Conservation (phyloP, 2,113 vertebrate genomes). For the Phalacrocorax pelagicus region DNA sequence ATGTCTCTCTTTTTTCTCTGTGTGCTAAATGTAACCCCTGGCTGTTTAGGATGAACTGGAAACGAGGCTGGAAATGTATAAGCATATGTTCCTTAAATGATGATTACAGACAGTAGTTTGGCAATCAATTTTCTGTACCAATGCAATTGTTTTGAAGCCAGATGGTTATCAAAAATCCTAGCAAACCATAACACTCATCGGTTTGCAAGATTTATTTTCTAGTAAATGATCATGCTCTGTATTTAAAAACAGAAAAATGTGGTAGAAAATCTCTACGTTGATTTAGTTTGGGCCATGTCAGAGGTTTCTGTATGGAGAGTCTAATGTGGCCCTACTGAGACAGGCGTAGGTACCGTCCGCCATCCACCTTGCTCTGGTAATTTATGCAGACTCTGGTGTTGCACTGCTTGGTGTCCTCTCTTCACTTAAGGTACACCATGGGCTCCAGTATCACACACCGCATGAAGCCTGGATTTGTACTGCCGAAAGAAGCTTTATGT, state of each 20-base stretch:
- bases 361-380: neutral
- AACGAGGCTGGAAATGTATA: neutral
- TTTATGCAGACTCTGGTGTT: neutral
- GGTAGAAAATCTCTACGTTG: neutral
- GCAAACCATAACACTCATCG: neutral
- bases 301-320: neutral
- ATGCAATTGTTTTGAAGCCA: neutral
- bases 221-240: neutral
- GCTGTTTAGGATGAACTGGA: neutral
- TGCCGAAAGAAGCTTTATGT: neutral
- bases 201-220: neutral
- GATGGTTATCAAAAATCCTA: neutral
- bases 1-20: fast-evolving
- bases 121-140: neutral
- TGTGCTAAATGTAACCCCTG: neutral
- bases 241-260: neutral
- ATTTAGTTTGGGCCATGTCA: neutral
- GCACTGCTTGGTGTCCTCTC: neutral
- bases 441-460: neutral
- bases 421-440: neutral
- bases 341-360: neutral
- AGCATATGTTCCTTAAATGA: neutral
- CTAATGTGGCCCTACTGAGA: neutral
- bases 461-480: neutral
- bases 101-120: neutral